Base-by-base conservation (phyloP, 2,888 invertebrate species). In the Ganaspis brasiliensis region DNA sequence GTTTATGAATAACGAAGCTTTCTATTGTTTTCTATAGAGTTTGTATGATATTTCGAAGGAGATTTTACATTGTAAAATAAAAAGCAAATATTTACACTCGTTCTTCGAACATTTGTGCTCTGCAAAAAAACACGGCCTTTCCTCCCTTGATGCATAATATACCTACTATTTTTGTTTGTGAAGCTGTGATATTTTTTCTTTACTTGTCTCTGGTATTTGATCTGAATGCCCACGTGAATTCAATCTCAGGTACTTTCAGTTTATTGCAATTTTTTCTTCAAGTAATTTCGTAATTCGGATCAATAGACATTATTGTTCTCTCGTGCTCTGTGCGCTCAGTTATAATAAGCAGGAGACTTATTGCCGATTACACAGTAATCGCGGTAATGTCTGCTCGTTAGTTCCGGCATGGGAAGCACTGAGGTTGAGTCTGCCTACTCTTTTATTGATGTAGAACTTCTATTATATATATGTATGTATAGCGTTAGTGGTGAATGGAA, bases 401-500 rank as follows among this genome's bases (percentile, higher is more conserved):
- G 97, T 0, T 93, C 96, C 0, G 92, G 92, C 0, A 97, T 98
- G 82, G 98, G 98, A n/a, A 6, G 87, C 98, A 57, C 12, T 40
- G 9, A 40, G 40, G 31, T 31, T 40, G 12, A 40, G 40, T 40
- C 40, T 40, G 40, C 40, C 40, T 40, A 24, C 56, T 56, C 56
- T 19, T 56, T 55, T 16, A 19, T 1, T 21, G 2, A 21, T 21
- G 26, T 19, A 56, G 12, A 12, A 24, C 9, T 56, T 24, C 19
- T 9, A 40, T 40, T 40, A 40, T 12, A 40, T 40, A 10, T 40
- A 88, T 12, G 9, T 40, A 10, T 40, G 88, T 97, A 96, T 90
- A 93, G 97, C 80, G 95, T 97, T 87, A 96, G 95, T 19, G 98
- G 97, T 31, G 97, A 96, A 8, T 95, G 94, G 89, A 97, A 98